These are phyloP conservation scores for Campoplex capitator DNA, from an alignment of 2,888 invertebrate genomes.

Conservation along the genomic window DNA sequence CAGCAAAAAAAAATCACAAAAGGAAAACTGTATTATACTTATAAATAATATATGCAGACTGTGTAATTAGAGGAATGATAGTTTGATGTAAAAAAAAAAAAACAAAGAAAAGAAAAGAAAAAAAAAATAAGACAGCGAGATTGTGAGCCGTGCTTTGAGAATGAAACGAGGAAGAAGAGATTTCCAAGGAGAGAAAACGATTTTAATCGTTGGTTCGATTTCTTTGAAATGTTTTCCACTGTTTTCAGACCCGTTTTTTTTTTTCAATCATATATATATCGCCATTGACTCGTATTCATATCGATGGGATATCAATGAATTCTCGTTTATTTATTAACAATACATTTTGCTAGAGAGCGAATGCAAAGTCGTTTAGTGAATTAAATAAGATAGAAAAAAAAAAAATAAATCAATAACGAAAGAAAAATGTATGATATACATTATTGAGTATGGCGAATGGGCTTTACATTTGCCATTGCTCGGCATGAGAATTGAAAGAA, in stretches of 20 bases:
- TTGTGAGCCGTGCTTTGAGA: neutral
- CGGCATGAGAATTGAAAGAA: constrained; percentile 78
- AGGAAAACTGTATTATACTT: constrained; percentile 64
- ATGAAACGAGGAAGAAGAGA: constrained; percentile 2
- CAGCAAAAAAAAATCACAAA: constrained; percentile 23
- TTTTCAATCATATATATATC: neutral
- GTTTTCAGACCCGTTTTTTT: neutral
- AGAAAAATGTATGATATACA: constrained; percentile 58
- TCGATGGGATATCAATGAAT: neutral
- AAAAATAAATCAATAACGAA: too few species aligned
- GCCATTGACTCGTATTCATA: neutral
- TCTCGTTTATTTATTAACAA: constrained; percentile 26
- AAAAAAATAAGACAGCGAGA: neutral
- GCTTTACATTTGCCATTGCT: constrained; percentile 62
- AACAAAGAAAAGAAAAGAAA: neutral
- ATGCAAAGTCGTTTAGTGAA: constrained; percentile 33
- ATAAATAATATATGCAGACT: constrained; percentile 63
- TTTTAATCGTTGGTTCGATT: constrained; percentile 9
- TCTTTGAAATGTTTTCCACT: neutral
- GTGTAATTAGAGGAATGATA: constrained; percentile 62
- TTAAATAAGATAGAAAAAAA: constrained; percentile 18
- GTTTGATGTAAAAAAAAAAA: constrained; percentile 37
- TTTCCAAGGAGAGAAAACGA: neutral
- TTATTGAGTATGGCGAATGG: constrained; percentile 39
- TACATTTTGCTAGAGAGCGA: constrained; percentile 6